These are phyloP conservation scores for Drosophila insularis DNA, from an alignment of 1,140 invertebrate genomes.

Conservation along the genomic window DNA sequence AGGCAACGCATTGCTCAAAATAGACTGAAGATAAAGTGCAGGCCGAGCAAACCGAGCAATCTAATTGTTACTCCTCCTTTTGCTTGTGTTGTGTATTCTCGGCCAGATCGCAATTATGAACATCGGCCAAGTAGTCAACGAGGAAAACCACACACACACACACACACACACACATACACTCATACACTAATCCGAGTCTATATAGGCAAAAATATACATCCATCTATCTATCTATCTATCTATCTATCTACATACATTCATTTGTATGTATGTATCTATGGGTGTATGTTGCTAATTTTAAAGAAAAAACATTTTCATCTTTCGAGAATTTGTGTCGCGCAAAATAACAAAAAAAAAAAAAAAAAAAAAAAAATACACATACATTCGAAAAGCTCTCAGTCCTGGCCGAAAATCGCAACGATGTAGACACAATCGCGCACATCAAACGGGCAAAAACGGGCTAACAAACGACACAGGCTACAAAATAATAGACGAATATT, in stretches of 20 bases:
- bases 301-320: conserved; percentile 74
- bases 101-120: conserved; percentile 60
- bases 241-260: neutral
- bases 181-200: conserved; percentile 38
- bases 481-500: neutral
- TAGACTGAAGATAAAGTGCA: conserved; percentile 63
- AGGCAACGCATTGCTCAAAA: conserved; percentile 41
- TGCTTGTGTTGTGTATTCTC: conserved; percentile 12
- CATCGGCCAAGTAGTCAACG: conserved; percentile 37
- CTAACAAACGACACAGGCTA: conserved; percentile 15
- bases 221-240: conserved; percentile 10
- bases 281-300: conserved; percentile 74
- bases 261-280: conserved; percentile 26
- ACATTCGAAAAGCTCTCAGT: conserved; percentile 75
- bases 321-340: conserved; percentile 77
- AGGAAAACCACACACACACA: conserved; percentile 38
- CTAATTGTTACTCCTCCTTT: conserved; percentile 41
- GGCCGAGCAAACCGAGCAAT: conserved; percentile 19
- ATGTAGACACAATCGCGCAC: conserved; percentile 71
- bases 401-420: conserved; percentile 81
- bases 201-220: neutral
- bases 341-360: conserved; percentile 36
- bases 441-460: conserved; percentile 1
- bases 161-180: neutral
- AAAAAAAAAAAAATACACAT: conserved; percentile 17